Evolutionary conservation across 53 echinoderm and acorn worm species (phyloP), one percentile per base, ranked within the genome.

Genomic region (Echinarachnius parma): DNA sequence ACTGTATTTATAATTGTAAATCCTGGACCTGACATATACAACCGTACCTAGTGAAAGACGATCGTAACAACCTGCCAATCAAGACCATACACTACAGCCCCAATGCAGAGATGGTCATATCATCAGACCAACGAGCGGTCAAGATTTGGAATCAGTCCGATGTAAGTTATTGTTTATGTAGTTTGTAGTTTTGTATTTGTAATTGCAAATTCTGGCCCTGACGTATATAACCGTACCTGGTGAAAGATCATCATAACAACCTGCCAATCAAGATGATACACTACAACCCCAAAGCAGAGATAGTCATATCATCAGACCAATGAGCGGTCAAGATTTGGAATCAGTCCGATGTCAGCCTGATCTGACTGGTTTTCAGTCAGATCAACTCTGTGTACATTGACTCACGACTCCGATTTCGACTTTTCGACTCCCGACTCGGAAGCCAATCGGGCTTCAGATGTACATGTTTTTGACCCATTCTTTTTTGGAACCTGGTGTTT

Each of bases 241-340:
- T 95, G 28, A 95, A 95, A 55, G 95, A 95, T 49, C 95, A 95
- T 48, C 84, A 83, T 19, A 87, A 95, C 47, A 79, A 84, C 13
- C 57, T 95, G 9, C 90, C 95, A 7, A 95, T 95, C 77, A 61
- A 61, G 25, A 82, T 76, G 31, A 76, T 95, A 0, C 66, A 81
- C 25, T 95, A 83, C 85, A 91, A 87, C 36, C 75, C 83, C 8
- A 57, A 71, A 34, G 49, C 81, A 37, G 90, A 82, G 61, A 64
- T 95, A 82, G 90, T 95, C 23, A 46, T 90, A 27, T 90, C 95
- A 5, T 75, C 90, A 15, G 95, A 95, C 48, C 81, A 65, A 29
- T 87, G 80, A 56, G 81, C 85, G 4, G 87, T 81, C 56, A 90
- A 91, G 58, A 83, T 95, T 56, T 95, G 95, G 95, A 75, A 81